Percentiles rank a stretch among this genome's conserved stretches.
These are phyloP conservation scores for Pseudochirops cupreus DNA, from an alignment of 2,797 vertebrate species.

Conservation along the genomic window DNA sequence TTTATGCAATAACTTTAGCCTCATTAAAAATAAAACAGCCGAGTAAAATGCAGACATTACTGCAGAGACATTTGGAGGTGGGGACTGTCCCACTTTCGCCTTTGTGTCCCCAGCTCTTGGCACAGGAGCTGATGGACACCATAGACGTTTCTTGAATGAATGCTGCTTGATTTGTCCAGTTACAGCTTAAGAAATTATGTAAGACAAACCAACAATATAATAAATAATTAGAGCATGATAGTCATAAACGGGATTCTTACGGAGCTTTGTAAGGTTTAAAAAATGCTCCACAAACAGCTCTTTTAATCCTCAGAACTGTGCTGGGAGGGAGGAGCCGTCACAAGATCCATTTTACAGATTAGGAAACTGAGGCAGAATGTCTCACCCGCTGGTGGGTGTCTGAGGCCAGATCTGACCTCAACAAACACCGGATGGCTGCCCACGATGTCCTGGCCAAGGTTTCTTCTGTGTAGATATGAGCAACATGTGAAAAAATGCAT, in stretches of 20 bases:
- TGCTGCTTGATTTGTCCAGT: too few relatives aligned
- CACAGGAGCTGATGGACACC: too few relatives aligned
- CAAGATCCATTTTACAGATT: background rate
- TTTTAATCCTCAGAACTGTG: background rate
- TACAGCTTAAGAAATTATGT: background rate
- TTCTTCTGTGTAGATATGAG: background rate
- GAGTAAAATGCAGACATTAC: too few relatives aligned
- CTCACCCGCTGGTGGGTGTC: background rate
- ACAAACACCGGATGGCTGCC: too few relatives aligned
- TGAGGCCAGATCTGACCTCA: too few relatives aligned
- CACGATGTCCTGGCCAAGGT: too few relatives aligned
- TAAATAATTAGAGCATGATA: background rate
- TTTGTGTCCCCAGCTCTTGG: too few relatives aligned
- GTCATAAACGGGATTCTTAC: background rate
- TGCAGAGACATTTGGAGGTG: too few relatives aligned
- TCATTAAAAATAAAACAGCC: background rate
- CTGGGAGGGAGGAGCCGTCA: background rate
- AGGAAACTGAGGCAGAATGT: background rate
- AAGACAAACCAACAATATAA: background rate
- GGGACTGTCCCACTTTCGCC: too few relatives aligned
- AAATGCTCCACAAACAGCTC: background rate
- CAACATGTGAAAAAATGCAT: too few relatives aligned
- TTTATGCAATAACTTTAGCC: background rate
- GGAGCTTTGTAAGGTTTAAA: background rate
- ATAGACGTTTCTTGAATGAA: too few relatives aligned